A percentile compares a stretch with the other conserved stretches of the same genome.
Conservation (phyloP, 2,888 invertebrate species). For the Tanytarsus gracilentus region DNA sequence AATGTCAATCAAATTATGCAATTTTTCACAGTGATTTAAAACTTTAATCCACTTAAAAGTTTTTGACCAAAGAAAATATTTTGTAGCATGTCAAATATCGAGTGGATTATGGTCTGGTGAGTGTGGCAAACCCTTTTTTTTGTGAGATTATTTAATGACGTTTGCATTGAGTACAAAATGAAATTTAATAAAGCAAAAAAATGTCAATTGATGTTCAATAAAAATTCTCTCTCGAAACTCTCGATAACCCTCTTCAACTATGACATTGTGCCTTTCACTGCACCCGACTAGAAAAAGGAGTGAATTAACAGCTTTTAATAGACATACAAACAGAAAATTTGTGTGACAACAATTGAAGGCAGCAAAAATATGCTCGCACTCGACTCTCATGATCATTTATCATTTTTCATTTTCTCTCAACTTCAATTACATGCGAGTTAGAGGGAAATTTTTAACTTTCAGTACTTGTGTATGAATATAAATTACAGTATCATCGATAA, state of each 20-base stretch:
- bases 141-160: too few species aligned
- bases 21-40: not conserved
- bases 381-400: not conserved
- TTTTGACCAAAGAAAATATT: too few species aligned
- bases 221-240: not conserved
- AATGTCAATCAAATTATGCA: not conserved
- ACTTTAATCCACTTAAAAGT: too few species aligned
- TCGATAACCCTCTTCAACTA: not conserved
- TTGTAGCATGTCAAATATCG: too few species aligned
- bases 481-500: not conserved
- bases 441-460: not conserved
- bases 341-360: not conserved
- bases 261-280: too few species aligned
- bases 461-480: not conserved
- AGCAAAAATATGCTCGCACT: not conserved
- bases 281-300: conserved; percentile 9
- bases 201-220: conserved; percentile 6
- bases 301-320: conserved; percentile 14
- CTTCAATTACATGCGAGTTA: conserved; percentile 1
- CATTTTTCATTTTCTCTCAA: not conserved
- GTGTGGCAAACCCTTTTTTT: too few species aligned
- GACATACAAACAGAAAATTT: too few species aligned
- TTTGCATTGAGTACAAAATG: too few species aligned
- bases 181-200: too few species aligned
- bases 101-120: too few species aligned